Evolutionary conservation across 92 coral and sea anemone genomes (phyloP).

Genomic region (Porites lobata): DNA sequence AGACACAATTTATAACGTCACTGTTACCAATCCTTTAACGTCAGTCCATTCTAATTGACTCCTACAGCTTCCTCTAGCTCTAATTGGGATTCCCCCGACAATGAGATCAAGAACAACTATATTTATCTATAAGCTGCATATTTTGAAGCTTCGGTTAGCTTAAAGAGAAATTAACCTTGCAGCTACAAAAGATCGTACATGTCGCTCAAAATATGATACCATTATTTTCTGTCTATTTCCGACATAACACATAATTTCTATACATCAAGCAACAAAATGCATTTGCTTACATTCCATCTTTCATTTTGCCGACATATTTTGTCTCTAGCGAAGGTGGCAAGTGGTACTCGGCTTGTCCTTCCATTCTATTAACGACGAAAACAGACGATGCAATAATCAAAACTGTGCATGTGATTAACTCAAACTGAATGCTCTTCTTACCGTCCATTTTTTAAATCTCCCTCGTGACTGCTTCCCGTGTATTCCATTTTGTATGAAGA

Average conservation of each 20-base stretch:
- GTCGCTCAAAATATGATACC: too few species aligned
- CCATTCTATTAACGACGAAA: conserved; percentile 72
- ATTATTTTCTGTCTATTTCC: too few species aligned
- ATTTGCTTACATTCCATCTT: conserved; percentile 95
- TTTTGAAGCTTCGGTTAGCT: too few species aligned
- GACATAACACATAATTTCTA: background rate
- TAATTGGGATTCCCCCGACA: background rate
- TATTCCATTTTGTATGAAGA: conserved; percentile 78
- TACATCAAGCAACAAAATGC: background rate
- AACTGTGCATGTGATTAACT: background rate
- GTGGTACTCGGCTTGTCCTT: conserved; percentile 91
- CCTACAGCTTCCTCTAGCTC: background rate
- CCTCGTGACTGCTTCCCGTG: conserved; percentile 94
- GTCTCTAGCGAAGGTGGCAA: conserved; percentile 89
- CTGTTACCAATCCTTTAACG: too few species aligned
- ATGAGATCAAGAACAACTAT: too few species aligned
- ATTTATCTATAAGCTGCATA: too few species aligned
- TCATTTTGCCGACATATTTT: conserved; percentile 96
- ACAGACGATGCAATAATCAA: background rate
- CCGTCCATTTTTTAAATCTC: conserved; percentile 97
- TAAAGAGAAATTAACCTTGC: too few species aligned
- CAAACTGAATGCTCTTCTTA: conserved; percentile 1
- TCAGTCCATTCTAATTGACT: background rate
- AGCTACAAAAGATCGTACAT: too few species aligned
- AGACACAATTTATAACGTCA: background rate